Evolutionary conservation across 2,113 vertebrate genomes (phyloP).

Genomic region (Amazona guildingii): DNA sequence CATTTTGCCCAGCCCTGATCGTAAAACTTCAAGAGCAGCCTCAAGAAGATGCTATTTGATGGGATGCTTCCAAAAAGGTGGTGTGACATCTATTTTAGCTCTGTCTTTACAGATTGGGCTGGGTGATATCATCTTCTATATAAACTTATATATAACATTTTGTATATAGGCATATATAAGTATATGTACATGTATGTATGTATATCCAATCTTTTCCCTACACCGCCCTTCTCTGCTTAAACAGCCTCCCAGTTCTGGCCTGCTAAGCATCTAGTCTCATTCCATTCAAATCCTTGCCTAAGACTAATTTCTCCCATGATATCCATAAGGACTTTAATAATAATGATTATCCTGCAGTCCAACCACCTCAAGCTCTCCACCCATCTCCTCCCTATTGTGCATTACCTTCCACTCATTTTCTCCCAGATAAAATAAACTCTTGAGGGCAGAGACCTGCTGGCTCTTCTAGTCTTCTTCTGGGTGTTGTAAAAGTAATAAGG

Average conservation of each 20-base stretch:
- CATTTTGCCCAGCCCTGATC: not conserved
- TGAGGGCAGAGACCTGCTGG: constrained; percentile 52
- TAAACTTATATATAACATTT: not conserved
- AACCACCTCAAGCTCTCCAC: constrained; percentile 48
- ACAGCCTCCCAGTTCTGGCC: not conserved
- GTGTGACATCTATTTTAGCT: not conserved
- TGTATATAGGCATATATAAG: not conserved
- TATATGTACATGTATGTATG: not conserved
- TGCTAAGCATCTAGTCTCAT: constrained; percentile 11
- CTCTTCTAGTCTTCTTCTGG: constrained; percentile 27
- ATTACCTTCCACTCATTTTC: constrained; percentile 60
- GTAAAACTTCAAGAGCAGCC: not conserved
- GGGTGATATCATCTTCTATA: not conserved
- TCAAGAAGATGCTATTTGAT: not conserved
- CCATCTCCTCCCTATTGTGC: constrained; percentile 61
- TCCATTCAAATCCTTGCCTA: constrained; percentile 60
- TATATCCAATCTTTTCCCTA: not conserved
- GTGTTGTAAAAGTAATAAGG: constrained; percentile 56
- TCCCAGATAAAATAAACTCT: constrained; percentile 55
- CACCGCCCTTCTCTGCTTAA: not conserved
- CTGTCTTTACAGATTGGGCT: not conserved
- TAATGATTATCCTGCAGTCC: constrained; percentile 49
- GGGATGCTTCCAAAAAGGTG: not conserved
- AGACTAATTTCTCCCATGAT: constrained; percentile 63
- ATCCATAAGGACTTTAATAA: constrained; percentile 50